phyloP scores from a whole-genome alignment of 2,797 vertebrate species.

The Oreonectes daqikongensis region DNA sequence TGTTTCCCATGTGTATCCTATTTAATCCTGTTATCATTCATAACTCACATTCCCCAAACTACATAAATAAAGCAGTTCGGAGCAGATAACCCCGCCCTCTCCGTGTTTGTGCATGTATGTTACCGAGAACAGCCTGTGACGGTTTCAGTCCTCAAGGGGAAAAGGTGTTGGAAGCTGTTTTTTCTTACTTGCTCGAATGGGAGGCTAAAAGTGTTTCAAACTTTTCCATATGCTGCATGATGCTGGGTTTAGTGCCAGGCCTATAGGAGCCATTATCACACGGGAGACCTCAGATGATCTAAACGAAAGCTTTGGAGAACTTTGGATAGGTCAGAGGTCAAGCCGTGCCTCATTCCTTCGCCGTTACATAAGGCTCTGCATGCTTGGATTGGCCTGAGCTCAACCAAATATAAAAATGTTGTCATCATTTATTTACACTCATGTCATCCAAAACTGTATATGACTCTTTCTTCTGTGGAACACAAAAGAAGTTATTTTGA shows the following conservation, averaged over 20 bases:
- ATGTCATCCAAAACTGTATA: too few relatives aligned
- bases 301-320: not conserved
- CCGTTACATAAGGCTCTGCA: constrained; percentile 3
- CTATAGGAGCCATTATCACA: constrained; percentile 34
- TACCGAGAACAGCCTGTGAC: constrained; percentile 40
- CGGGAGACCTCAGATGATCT: constrained; percentile 41
- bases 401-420: not conserved
- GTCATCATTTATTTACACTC: too few relatives aligned
- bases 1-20: constrained; percentile 54
- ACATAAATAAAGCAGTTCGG: constrained; percentile 37
- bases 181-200: constrained; percentile 28
- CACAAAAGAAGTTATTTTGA: too few relatives aligned
- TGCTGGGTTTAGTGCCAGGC: constrained; percentile 7
- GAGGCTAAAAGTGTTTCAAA: constrained; percentile 37
- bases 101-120: constrained; percentile 36
- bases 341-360: constrained; percentile 48
- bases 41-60: constrained; percentile 30
- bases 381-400: constrained; percentile 20
- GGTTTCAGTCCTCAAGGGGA: constrained; percentile 40
- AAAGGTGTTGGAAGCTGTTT: constrained; percentile 48
- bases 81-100: constrained; percentile 12
- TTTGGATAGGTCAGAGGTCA: constrained; percentile 35
- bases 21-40: constrained; percentile 56
- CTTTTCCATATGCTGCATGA: constrained; percentile 52
- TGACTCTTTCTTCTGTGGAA: too few relatives aligned